Conservation (phyloP, 2,797 vertebrate genomes). For the Acridotheres tristis region DNA sequence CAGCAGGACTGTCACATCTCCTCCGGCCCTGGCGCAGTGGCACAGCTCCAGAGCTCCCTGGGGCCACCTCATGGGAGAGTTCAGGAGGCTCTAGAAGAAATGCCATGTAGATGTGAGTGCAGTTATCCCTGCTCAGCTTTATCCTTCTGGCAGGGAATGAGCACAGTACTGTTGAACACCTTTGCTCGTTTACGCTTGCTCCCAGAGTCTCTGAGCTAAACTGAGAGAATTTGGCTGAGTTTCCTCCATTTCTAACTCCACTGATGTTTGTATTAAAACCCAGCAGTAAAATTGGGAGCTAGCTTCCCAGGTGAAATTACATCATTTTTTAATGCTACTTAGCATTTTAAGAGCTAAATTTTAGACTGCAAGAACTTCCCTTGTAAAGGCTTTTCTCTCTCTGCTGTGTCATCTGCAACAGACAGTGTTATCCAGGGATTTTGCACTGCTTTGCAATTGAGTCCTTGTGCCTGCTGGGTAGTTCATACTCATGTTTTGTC, state of each 20-base stretch:
- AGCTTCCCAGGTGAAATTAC: not conserved
- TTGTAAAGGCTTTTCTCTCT: not conserved
- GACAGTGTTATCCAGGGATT: not conserved
- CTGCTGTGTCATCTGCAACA: not conserved
- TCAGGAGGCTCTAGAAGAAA: not conserved
- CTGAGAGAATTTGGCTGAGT: not conserved
- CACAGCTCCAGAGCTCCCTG: not conserved
- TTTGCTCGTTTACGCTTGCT: not conserved
- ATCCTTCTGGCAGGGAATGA: not conserved
- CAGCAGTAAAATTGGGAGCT: not conserved
- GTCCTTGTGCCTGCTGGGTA: not conserved
- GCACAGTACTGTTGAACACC: not conserved
- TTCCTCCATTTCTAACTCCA: not conserved
- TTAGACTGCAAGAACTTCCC: not conserved
- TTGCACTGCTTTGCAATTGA: not conserved
- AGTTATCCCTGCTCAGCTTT: not conserved
- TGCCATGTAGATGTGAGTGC: rapidly evolving
- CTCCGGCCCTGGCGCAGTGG: rapidly evolving
- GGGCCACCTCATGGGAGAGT: not conserved
- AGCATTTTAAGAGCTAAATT: not conserved
- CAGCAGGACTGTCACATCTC: rapidly evolving
- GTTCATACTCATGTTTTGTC: not conserved
- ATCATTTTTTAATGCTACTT: not conserved
- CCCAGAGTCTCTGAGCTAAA: not conserved
- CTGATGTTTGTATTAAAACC: not conserved